Evolutionary conservation across 1,140 invertebrate genomes (phyloP).

Genomic region (Brachystomella parvula): DNA sequence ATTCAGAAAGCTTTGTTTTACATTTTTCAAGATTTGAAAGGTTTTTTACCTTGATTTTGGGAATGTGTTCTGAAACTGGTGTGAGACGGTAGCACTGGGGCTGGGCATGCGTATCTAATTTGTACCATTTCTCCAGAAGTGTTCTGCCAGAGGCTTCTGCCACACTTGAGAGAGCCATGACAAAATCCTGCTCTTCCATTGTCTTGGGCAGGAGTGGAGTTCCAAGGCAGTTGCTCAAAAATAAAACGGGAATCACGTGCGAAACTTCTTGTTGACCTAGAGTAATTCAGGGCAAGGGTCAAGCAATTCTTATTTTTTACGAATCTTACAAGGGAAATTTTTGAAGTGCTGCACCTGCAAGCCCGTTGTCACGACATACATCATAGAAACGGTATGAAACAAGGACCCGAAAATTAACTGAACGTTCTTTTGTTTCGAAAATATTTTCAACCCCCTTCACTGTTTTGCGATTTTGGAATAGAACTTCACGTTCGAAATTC

Average conservation of each 20-base stretch:
- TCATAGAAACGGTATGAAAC: no score
- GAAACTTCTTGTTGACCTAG: constrained; percentile 62
- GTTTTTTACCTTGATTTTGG: constrained; percentile 39
- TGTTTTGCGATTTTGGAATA: no score
- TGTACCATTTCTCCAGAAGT: constrained; percentile 61
- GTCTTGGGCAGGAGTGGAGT: constrained; percentile 65
- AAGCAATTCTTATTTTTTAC: no score
- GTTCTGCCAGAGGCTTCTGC: constrained; percentile 51
- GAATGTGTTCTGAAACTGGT: constrained; percentile 51
- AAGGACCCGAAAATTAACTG: no score
- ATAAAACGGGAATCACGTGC: constrained; percentile 63
- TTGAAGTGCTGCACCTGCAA: no score
- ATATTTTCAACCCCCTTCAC: no score
- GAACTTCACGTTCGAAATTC: no score
- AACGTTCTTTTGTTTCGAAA: no score
- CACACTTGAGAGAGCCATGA: constrained; percentile 57
- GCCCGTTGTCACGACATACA: no score
- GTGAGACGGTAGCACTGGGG: constrained; percentile 68
- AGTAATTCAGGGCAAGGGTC: no score
- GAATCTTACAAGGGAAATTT: no score
- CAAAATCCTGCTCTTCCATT: constrained; percentile 66
- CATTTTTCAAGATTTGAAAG: neutral
- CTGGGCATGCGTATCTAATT: constrained; percentile 53
- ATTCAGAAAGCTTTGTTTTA: neutral
- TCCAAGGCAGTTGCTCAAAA: constrained; percentile 63